phyloP scores from a whole-genome alignment of 2,113 vertebrate species.

The Tautogolabrus adspersus region DNA sequence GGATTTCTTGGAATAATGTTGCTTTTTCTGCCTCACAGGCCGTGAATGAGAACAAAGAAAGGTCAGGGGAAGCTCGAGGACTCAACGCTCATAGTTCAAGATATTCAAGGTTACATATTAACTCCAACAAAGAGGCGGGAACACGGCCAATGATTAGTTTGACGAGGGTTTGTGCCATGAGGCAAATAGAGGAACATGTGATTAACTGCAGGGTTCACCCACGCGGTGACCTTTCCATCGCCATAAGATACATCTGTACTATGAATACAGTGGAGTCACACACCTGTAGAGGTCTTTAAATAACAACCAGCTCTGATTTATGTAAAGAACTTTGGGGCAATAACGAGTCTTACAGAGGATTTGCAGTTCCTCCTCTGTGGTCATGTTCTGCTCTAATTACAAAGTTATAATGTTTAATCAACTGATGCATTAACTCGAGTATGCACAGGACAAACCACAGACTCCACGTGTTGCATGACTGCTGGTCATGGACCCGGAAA shows the following conservation, averaged over 20 bases:
- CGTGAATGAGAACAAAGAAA: not conserved
- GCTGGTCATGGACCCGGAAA: not conserved
- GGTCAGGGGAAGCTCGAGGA: not conserved
- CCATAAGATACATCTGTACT: not conserved
- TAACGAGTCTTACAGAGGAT: no score
- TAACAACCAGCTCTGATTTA: not conserved
- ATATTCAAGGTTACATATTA: not conserved
- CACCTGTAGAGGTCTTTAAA: not conserved
- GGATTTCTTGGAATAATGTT: constrained; percentile 12
- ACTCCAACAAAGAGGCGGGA: not conserved
- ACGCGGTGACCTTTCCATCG: not conserved
- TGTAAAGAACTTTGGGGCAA: no score
- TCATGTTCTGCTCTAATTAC: not conserved
- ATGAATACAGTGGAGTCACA: not conserved
- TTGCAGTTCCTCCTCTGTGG: not conserved
- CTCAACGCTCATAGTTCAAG: not conserved
- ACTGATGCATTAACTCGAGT: not conserved
- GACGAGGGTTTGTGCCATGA: not conserved
- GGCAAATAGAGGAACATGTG: not conserved
- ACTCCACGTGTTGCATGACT: not conserved
- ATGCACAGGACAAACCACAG: not conserved
- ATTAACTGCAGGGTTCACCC: not conserved
- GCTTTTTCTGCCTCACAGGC: not conserved
- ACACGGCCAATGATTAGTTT: not conserved
- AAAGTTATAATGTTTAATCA: not conserved